Conservation (phyloP, 2,113 vertebrate genomes). For the Pterocles burchelli region DNA sequence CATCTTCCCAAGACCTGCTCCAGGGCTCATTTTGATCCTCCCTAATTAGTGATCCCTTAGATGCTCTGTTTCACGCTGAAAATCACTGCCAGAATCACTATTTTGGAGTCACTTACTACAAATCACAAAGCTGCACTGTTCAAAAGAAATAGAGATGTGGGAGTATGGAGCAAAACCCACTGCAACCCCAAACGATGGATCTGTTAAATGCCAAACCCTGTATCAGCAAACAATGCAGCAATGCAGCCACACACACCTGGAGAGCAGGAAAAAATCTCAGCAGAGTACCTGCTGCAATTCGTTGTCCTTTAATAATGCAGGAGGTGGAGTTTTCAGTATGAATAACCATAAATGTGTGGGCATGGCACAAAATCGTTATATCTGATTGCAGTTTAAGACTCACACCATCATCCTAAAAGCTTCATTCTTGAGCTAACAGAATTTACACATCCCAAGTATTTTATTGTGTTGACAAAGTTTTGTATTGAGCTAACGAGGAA, state of each 20-base stretch:
- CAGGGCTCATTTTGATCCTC: constrained; percentile 33
- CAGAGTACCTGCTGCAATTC: neutral
- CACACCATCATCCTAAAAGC: neutral
- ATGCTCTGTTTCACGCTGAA: neutral
- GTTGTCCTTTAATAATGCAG: neutral
- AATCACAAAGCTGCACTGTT: neutral
- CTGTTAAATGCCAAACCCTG: neutral
- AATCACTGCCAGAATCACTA: neutral
- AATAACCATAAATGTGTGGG: neutral
- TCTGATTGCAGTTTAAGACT: neutral
- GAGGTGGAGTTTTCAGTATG: neutral
- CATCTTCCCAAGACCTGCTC: neutral
- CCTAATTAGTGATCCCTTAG: constrained; percentile 24
- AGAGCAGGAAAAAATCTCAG: neutral
- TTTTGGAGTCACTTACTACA: neutral
- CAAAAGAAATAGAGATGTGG: neutral
- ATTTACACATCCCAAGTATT: neutral
- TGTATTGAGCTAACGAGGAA: neutral
- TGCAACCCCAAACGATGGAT: neutral
- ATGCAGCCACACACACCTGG: neutral
- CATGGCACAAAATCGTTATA: constrained; percentile 9
- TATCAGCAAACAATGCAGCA: neutral
- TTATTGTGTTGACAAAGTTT: neutral
- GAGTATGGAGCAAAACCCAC: neutral
- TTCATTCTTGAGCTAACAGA: neutral